Conservation (phyloP, 2,113 vertebrate genomes). For the Onychostruthus taczanowskii region DNA sequence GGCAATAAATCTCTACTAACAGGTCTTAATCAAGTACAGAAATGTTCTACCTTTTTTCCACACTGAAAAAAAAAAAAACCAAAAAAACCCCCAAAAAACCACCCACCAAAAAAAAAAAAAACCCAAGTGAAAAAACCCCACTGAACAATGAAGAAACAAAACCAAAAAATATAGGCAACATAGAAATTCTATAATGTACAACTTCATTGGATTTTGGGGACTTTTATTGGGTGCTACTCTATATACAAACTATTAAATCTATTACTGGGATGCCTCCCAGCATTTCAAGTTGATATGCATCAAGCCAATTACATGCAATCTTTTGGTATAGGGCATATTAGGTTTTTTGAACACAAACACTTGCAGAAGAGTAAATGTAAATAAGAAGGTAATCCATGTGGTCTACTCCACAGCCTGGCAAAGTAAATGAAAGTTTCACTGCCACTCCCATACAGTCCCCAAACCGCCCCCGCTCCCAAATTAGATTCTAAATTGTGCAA, state of each 20-base stretch:
- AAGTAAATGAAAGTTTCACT: not conserved
- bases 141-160: not conserved
- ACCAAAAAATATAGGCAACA: not conserved
- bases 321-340: not conserved
- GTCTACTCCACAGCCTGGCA: not conserved
- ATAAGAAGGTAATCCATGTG: not conserved
- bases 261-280: not conserved
- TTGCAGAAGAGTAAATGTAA: not conserved
- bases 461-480: not conserved
- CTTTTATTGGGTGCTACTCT: not conserved
- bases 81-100: not conserved
- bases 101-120: not conserved
- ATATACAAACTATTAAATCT: not conserved
- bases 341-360: not conserved
- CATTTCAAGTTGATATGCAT: not conserved
- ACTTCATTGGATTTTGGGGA: not conserved
- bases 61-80: not conserved
- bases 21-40: constrained; percentile 13
- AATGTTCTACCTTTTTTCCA: not conserved
- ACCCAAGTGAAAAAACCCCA: fast-evolving
- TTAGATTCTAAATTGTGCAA: not conserved
- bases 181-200: not conserved
- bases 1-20: constrained; percentile 15
- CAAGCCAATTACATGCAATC: not conserved
- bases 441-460: not conserved